A percentile compares a stretch with the other conserved stretches of the same genome.
Evolutionary conservation across 2,797 vertebrate species (phyloP).

Genomic region (Cyprinella venusta): DNA sequence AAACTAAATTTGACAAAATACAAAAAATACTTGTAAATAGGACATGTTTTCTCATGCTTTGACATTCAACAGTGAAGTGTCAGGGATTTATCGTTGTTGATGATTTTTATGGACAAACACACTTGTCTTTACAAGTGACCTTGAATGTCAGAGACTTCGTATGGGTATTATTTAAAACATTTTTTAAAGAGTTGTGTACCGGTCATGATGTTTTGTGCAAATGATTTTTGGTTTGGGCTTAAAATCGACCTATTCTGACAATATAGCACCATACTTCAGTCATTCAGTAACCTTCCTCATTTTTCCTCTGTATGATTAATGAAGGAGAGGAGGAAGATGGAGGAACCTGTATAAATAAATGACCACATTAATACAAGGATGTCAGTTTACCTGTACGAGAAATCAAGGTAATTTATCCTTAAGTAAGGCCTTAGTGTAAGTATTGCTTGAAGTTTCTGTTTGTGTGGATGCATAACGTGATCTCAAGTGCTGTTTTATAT

Average conservation of each 20-base stretch:
- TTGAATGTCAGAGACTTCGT: constrained; percentile 50
- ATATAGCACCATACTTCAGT: not conserved
- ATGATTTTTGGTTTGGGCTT: not conserved
- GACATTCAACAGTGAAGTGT: constrained; percentile 38
- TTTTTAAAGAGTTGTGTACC: constrained; percentile 8
- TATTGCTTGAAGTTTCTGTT: constrained; percentile 44
- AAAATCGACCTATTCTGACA: not conserved
- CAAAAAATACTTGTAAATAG: constrained; percentile 74
- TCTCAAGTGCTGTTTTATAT: constrained; percentile 54
- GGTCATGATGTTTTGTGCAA: constrained; percentile 43
- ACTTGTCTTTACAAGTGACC: constrained; percentile 52
- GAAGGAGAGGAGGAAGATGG: not conserved
- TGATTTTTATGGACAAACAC: constrained; percentile 55
- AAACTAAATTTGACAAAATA: constrained; percentile 77
- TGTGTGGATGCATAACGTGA: constrained; percentile 48
- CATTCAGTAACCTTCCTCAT: constrained; percentile 4
- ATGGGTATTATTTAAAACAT: constrained; percentile 43
- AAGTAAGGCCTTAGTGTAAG: constrained; percentile 33
- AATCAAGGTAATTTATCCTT: constrained; percentile 24
- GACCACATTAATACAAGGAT: constrained; percentile 6
- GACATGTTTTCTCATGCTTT: constrained; percentile 69
- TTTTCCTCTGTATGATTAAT: constrained; percentile 6
- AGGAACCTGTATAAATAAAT: not conserved
- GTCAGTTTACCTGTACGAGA: not conserved
- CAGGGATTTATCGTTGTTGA: constrained; percentile 35